Conservation (phyloP, 2,113 vertebrate genomes). For the Picathartes gymnocephalus region DNA sequence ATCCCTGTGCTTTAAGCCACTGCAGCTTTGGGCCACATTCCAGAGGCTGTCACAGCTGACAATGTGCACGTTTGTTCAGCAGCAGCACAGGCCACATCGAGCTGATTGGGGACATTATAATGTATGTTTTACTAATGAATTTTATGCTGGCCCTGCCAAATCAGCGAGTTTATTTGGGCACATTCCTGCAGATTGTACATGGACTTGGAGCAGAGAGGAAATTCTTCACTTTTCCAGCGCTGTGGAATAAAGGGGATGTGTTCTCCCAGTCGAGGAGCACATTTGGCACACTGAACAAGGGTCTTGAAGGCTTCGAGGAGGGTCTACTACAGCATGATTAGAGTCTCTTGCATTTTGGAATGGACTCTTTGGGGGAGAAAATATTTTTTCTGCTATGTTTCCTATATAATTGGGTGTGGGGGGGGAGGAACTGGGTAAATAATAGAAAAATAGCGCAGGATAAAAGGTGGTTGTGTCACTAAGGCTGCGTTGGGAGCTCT, state of each 20-base stretch:
- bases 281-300: neutral
- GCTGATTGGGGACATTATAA: neutral
- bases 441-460: neutral
- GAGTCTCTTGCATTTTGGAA: neutral
- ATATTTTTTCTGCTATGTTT: neutral
- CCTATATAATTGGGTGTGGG: too few relatives aligned
- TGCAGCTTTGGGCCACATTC: constrained; percentile 39
- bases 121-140: constrained; percentile 42
- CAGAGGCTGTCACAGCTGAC: constrained; percentile 45
- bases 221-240: neutral
- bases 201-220: neutral
- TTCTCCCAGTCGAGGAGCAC: neutral
- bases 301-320: neutral
- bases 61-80: constrained; percentile 35
- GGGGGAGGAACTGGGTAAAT: fast-evolving
- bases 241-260: constrained; percentile 16
- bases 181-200: neutral
- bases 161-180: constrained; percentile 48
- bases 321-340: neutral
- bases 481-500: neutral
- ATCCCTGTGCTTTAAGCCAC: neutral
- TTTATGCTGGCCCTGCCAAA: constrained; percentile 4
- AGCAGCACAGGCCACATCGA: neutral
- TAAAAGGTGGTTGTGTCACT: neutral
- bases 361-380: neutral